Evolutionary conservation across 2,888 invertebrate genomes (phyloP).

Genomic region (Timandra comae): DNA sequence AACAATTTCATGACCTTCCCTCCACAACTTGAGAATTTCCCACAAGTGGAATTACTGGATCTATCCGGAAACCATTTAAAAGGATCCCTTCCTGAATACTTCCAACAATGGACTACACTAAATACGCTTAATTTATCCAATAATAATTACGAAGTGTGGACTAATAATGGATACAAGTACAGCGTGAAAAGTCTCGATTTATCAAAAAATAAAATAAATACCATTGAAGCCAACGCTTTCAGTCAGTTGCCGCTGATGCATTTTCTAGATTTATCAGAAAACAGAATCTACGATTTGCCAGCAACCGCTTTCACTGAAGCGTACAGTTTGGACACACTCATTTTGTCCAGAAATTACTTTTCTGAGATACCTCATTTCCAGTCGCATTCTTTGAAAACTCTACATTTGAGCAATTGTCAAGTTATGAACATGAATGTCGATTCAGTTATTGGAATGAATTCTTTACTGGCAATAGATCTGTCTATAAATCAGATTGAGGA

Average conservation of each 20-base stretch:
- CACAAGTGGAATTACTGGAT: slow-evolving; percentile 65
- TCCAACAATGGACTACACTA: slow-evolving; percentile 68
- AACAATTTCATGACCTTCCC: slow-evolving; percentile 79
- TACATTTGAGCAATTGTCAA: slow-evolving; percentile 81
- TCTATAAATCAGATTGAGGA: slow-evolving; percentile 80
- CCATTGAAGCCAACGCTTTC: slow-evolving; percentile 78
- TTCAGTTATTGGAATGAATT: slow-evolving; percentile 73
- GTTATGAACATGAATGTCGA: slow-evolving; percentile 70
- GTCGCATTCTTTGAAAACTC: slow-evolving; percentile 72
- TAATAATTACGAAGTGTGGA: slow-evolving; percentile 68
- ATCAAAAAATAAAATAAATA: slow-evolving; percentile 80
- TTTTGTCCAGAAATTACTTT: slow-evolving; percentile 81
- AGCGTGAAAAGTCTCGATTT: slow-evolving; percentile 77
- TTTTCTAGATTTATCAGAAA: slow-evolving; percentile 81
- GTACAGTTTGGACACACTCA: slow-evolving; percentile 73
- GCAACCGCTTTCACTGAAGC: slow-evolving; percentile 75
- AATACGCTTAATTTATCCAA: slow-evolving; percentile 76
- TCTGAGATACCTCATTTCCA: slow-evolving; percentile 74
- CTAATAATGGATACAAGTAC: slow-evolving; percentile 35
- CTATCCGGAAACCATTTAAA: slow-evolving; percentile 71
- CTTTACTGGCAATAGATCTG: slow-evolving; percentile 77
- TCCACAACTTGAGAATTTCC: slow-evolving; percentile 59
- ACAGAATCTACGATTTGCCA: slow-evolving; percentile 78
- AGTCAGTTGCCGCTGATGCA: slow-evolving; percentile 70
- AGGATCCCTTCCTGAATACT: slow-evolving; percentile 53